Base-by-base conservation (phyloP, 2,888 invertebrate genomes). In the Dicyrtomina minuta region DNA sequence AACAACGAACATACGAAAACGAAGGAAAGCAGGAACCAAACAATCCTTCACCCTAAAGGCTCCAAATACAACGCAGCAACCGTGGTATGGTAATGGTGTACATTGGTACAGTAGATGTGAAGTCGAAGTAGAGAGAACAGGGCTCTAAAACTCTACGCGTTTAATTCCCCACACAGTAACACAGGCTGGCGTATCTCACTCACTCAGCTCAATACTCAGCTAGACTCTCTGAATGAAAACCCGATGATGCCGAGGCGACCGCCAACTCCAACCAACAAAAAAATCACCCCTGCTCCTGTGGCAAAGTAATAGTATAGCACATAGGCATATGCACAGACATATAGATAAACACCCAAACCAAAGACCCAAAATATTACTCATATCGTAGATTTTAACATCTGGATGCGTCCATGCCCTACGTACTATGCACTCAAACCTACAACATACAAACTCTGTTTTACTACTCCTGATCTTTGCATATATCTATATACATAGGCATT, bases 1-100 rank as follows among this genome's bases (percentile, higher is more conserved):
- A n/a, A n/a, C n/a, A n/a, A n/a, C n/a, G n/a, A n/a, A n/a, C n/a
- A n/a, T n/a, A n/a, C n/a, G n/a, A n/a, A n/a, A n/a, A n/a, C 8
- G 20, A 33, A 27, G 27, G 27, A 55, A 24, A 62, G 62, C 49
- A 62, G 62, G 26, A 62, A 60, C 60, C 26, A 62, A 20, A 62
- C 62, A 46, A 62, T 62, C 49, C 62, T 62, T 62, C 62, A 62
- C 62, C 62, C 62, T 62, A 62, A 49, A 62, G 62, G 62, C 62
- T 62, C 62, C 49, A 62, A n/a, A 62, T 62, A 62, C 44, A 62
- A 44, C 22, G 39, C 20, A 60, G 24, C 60, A 17, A 60, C 41
- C 60, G 15, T 41, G 10, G 20, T 60, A 22, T 46, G 41, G 43
- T 43, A 59, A 41, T n/a, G 17, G 22, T 43, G n/a, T n/a, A n/a